These are phyloP conservation scores for Cherax quadricarinatus DNA, from an alignment of 1,140 invertebrate genomes.

Conservation along the genomic window DNA sequence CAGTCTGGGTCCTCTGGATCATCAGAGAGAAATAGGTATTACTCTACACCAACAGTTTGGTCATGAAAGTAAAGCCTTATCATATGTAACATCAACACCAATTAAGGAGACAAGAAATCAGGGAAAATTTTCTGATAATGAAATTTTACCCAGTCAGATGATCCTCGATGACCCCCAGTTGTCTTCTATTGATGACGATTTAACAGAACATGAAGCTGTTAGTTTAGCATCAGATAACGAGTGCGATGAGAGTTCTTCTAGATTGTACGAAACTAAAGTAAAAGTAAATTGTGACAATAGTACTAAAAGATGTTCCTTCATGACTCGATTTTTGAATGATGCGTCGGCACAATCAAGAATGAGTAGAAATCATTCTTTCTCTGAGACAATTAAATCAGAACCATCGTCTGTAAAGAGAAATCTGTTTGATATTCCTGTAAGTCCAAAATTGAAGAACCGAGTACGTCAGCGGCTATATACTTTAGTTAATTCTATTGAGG, in stretches of 20 bases:
- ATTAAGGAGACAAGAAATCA: conserved; percentile 15
- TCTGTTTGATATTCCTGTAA: conserved; percentile 61
- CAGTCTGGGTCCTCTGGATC: background rate
- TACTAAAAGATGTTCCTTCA: background rate
- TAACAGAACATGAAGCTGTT: conserved; percentile 22
- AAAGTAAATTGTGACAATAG: background rate
- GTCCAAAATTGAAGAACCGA: conserved; percentile 58
- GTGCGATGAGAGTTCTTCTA: conserved; percentile 3
- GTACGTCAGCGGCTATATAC: conserved; percentile 59
- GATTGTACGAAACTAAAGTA: conserved; percentile 34
- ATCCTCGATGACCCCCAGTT: conserved; percentile 57
- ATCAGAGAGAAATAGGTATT: background rate
- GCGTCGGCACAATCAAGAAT: conserved; percentile 22
- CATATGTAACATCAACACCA: conserved; percentile 55
- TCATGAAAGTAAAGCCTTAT: background rate
- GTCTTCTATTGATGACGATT: conserved; percentile 53
- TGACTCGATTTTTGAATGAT: conserved; percentile 24
- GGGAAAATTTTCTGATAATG: background rate
- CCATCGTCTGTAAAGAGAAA: conserved; percentile 31
- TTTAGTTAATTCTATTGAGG: conserved; percentile 60
- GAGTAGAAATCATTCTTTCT: conserved; percentile 21
- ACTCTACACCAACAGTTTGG: background rate
- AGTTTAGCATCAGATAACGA: conserved; percentile 49
- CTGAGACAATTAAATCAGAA: background rate
- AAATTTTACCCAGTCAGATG: conserved; percentile 38